Evolutionary conservation across 2,888 invertebrate species (phyloP).

Genomic region (Boloria euphrosyne): DNA sequence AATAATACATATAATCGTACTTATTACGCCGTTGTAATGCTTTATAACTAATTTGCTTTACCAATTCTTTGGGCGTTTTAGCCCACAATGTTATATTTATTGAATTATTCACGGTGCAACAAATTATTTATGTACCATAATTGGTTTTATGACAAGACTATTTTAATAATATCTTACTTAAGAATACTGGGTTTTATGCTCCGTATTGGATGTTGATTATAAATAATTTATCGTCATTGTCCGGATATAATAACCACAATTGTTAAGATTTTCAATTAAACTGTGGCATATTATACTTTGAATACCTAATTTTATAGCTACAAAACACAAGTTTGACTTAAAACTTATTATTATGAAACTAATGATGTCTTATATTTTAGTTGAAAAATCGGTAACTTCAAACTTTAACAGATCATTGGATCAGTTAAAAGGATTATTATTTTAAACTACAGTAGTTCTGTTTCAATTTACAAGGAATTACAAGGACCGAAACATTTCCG

Average conservation of each 20-base stretch:
- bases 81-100: slow-evolving; percentile 21
- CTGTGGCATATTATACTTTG: not conserved
- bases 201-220: slow-evolving; percentile 3
- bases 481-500: slow-evolving; percentile 59
- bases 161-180: slow-evolving; percentile 27
- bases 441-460: slow-evolving; percentile 1
- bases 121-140: slow-evolving; percentile 26
- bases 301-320: too few species aligned
- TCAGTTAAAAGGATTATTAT: slow-evolving; percentile 1
- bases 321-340: not conserved
- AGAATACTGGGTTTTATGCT: not conserved
- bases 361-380: too few species aligned
- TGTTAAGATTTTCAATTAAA: slow-evolving; percentile 9
- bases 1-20: slow-evolving; percentile 31
- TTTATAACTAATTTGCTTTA: slow-evolving; percentile 40
- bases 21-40: slow-evolving; percentile 36
- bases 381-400: not conserved
- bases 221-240: slow-evolving; percentile 17
- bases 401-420: not conserved
- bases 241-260: slow-evolving; percentile 13
- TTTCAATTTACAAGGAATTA: slow-evolving; percentile 21
- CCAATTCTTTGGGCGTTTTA: slow-evolving; percentile 12
- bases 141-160: slow-evolving; percentile 22
- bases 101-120: slow-evolving; percentile 23
- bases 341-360: not conserved